phyloP scores from a whole-genome alignment of 2,888 invertebrate genomes.

The Sicus ferrugineus region DNA sequence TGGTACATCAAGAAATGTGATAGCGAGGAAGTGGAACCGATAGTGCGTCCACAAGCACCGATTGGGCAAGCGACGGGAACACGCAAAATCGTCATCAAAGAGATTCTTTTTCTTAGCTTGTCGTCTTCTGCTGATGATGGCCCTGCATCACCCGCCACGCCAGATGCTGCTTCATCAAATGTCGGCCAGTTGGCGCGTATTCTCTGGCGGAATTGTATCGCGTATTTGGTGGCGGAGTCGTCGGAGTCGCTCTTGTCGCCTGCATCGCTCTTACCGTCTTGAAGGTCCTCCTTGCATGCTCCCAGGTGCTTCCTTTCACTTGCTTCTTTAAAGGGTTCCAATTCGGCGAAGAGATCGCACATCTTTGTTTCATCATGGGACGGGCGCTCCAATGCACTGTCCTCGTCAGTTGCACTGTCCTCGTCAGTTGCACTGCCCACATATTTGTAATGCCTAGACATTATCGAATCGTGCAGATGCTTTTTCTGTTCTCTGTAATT shows the following conservation, averaged over 20 bases:
- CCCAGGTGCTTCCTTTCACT: constrained; percentile 39
- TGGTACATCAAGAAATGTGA: constrained; percentile 54
- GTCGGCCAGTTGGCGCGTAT: constrained; percentile 30
- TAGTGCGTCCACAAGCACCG: constrained; percentile 45
- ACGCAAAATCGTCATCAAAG: constrained; percentile 46
- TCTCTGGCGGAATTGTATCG: constrained; percentile 42
- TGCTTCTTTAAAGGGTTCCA: constrained; percentile 47
- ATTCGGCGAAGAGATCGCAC: constrained; percentile 51
- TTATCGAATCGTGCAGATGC: constrained; percentile 20
- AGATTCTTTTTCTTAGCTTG: constrained; percentile 42
- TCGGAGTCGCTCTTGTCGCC: constrained; percentile 41
- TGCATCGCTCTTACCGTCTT: constrained; percentile 31
- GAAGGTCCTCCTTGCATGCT: constrained; percentile 42
- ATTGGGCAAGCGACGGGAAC: constrained; percentile 53
- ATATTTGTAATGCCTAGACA: constrained; percentile 46
- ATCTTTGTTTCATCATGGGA: constrained; percentile 48
- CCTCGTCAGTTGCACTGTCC: too few relatives aligned
- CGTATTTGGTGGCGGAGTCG: constrained; percentile 44
- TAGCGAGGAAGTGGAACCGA: constrained; percentile 50
- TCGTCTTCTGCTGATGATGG: not conserved
- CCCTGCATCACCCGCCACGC: not conserved
- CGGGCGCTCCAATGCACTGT: constrained; percentile 46
- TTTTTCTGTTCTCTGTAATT: not conserved
- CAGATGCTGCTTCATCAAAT: not conserved
- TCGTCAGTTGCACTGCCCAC: too few relatives aligned